These are phyloP conservation scores for Egretta garzetta DNA, from an alignment of 2,113 vertebrate genomes.

Conservation along the genomic window DNA sequence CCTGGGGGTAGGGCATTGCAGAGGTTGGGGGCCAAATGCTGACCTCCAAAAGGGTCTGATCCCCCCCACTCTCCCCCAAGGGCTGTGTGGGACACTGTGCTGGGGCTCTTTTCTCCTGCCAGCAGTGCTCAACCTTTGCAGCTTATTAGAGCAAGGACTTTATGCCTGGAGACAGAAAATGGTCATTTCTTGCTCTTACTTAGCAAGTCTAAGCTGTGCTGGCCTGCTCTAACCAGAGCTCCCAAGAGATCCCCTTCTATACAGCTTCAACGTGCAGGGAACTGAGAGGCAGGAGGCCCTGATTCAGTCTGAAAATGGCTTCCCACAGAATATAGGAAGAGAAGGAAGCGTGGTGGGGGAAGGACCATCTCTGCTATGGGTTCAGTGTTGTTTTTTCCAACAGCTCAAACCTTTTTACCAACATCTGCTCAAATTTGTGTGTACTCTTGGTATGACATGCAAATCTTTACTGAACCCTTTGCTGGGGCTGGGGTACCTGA, in stretches of 20 bases:
- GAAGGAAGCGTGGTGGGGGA: not conserved
- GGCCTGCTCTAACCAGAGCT: not conserved
- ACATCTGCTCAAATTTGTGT: not conserved
- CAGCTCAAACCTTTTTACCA: not conserved
- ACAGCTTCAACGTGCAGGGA: not conserved
- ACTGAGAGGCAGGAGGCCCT: not conserved
- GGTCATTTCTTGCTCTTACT: not conserved
- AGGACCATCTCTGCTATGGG: not conserved
- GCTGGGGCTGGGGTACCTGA: not conserved
- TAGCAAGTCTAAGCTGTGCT: not conserved
- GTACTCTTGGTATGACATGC: not conserved
- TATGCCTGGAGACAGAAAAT: not conserved
- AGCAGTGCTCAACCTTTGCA: not conserved
- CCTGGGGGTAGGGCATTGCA: not conserved
- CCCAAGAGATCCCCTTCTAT: not conserved
- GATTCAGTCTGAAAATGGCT: not conserved
- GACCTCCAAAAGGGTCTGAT: not conserved
- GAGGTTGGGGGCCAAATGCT: not conserved
- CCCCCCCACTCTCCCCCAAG: not conserved
- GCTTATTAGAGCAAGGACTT: not conserved
- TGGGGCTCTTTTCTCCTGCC: not conserved
- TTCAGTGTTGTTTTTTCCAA: not conserved
- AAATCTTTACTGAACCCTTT: not conserved
- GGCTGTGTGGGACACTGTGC: not conserved
- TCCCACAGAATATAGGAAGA: not conserved